Conservation (phyloP, 1,140 invertebrate species). For the Popillia japonica region DNA sequence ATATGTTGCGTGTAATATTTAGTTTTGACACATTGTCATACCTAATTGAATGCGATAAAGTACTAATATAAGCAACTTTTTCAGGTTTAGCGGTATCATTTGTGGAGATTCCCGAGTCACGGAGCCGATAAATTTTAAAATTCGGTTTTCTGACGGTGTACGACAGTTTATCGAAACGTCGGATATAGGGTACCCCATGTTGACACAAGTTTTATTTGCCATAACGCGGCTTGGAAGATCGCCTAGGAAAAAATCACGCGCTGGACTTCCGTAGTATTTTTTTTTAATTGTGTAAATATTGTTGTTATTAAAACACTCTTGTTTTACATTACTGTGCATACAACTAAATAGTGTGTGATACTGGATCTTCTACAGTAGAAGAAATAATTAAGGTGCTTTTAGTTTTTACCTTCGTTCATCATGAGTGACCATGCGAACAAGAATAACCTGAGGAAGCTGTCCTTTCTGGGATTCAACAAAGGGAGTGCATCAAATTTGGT, state of each 20-base stretch:
- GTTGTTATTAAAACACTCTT: background rate
- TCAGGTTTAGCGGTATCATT: conserved; percentile 30
- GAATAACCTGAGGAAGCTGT: conserved; percentile 56
- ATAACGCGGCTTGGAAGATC: conserved; percentile 58
- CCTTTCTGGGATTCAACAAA: conserved; percentile 53
- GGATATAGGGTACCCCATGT: conserved; percentile 58
- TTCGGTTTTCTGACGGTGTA: background rate
- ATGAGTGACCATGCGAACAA: conserved; percentile 52
- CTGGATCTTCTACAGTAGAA: no score
- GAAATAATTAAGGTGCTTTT: background rate
- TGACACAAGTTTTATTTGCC: conserved; percentile 57
- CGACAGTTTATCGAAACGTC: conserved; percentile 51
- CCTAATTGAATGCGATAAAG: conserved; percentile 27
- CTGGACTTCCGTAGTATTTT: conserved; percentile 3
- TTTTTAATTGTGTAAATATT: conserved; percentile 27
- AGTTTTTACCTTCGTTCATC: conserved; percentile 15
- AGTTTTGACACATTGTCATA: conserved; percentile 34
- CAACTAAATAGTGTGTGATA: background rate
- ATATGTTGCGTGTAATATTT: conserved; percentile 29
- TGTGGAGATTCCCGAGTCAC: conserved; percentile 15
- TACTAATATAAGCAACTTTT: conserved; percentile 30
- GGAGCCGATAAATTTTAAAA: conserved; percentile 18
- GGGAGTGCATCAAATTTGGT: conserved; percentile 25
- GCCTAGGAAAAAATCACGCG: conserved; percentile 57
- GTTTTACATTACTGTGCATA: conserved; percentile 1